Conservation (phyloP, 2,113 vertebrate genomes). For the Dicentrarchus labrax region DNA sequence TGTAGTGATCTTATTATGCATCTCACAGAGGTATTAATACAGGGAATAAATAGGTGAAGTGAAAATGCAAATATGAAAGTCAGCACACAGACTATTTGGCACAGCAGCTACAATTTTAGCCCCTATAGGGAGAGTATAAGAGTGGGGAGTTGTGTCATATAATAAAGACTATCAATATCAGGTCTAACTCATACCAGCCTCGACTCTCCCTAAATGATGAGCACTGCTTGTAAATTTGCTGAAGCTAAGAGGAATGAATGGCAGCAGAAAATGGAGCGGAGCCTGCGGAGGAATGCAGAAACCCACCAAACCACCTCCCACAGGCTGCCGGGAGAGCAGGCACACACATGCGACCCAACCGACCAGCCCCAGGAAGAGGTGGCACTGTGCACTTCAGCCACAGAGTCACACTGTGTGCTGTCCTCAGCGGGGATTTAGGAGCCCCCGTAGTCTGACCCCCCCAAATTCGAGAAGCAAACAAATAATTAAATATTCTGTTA, state of each 20-base stretch:
- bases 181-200: background rate
- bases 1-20: background rate
- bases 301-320: constrained; percentile 74
- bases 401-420: constrained; percentile 8
- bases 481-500: background rate
- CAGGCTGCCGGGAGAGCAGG: constrained; percentile 65
- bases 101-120: background rate
- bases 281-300: constrained; percentile 75
- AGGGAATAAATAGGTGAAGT: background rate
- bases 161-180: background rate
- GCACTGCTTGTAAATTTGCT: constrained; percentile 37
- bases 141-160: background rate
- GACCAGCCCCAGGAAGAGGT: constrained; percentile 55
- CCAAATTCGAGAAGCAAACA: background rate
- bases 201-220: constrained; percentile 27
- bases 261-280: constrained; percentile 68
- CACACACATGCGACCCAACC: constrained; percentile 71
- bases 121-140: background rate
- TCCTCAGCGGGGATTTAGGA: background rate
- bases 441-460: background rate
- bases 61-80: constrained; percentile 11
- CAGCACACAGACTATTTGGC: background rate
- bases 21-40: background rate
- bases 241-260: constrained; percentile 57
- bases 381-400: constrained; percentile 34